Percentiles rank a stretch among this genome's conserved stretches.
Conservation (phyloP, 37 sponge, comb jelly and placozoan genomes). For the Cliona cf. orientalis region DNA sequence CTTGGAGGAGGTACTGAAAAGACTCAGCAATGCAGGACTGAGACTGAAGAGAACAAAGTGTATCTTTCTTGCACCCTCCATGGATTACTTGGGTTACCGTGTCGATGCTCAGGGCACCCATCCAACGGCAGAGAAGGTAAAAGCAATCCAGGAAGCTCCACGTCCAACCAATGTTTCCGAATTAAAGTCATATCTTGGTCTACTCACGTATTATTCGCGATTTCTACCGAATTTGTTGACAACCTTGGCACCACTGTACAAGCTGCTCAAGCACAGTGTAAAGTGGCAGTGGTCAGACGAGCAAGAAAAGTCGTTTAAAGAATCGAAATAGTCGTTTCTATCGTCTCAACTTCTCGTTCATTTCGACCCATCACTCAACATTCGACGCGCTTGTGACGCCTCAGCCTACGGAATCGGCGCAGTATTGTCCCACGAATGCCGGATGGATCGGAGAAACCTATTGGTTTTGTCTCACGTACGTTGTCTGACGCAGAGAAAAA, state of each 20-base stretch:
- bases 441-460: conserved; percentile 32
- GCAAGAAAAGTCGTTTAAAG: conserved; percentile 29
- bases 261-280: background rate
- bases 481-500: conserved; percentile 16
- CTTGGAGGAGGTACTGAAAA: conserved; percentile 15
- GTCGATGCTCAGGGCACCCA: conserved; percentile 39
- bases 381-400: conserved; percentile 30
- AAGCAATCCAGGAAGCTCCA: conserved; percentile 37
- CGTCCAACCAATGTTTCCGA: conserved; percentile 23
- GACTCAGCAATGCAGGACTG: conserved; percentile 8
- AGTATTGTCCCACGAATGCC: conserved; percentile 28
- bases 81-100: conserved; percentile 16
- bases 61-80: background rate
- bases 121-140: conserved; percentile 26
- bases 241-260: conserved; percentile 22
- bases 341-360: conserved; percentile 45
- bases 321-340: conserved; percentile 35
- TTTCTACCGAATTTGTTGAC: conserved; percentile 40
- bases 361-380: conserved; percentile 35
- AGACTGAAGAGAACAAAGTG: conserved; percentile 14
- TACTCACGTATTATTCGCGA: conserved; percentile 30
- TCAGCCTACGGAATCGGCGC: conserved; percentile 28
- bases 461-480: conserved; percentile 43
- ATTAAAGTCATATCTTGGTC: conserved; percentile 32
- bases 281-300: conserved; percentile 46